Evolutionary conservation across 2,797 vertebrate genomes (phyloP), one percentile per base, ranked within the genome.

Genomic region (Carapus acus): DNA sequence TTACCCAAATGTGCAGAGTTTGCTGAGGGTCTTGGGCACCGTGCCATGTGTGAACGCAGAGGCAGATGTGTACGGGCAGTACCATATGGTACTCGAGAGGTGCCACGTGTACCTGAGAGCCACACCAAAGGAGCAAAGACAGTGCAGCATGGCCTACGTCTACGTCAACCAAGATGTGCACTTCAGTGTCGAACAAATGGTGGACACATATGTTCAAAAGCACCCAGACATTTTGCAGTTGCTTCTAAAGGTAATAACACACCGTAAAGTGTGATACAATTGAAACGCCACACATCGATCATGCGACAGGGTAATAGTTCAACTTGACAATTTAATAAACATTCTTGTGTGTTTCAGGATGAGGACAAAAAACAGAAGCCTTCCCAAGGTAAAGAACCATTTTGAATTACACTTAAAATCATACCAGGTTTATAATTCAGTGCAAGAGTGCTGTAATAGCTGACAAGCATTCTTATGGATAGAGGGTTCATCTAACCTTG

Each of bases 91-190:
- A 3, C 82, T 94, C 20, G 91, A 90, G 57, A 88, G 93, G 12
- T 89, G 93, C 62, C 91, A 90, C 43, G 83, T 88, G 0, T 98
- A 96, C 73, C 79, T 98, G 64, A 90, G 81, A 48, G 91, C 88
- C 69, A 94, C 92, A 7, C 73, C 93, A 14, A 87, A 75, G 22
- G 88, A 92, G 49, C 90, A 92, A 51, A 86, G 95, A 68, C 91
- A 88, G 1, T 91, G 88, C 81, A 92, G 91, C 73, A 84, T 93
- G 66, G 94, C 94, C 8, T 88, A 94, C 67, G 83, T 98, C 45
- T 94, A 91, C 24, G 91, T 98, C 52, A 97, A 96, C 83, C 90
- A 96, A 74, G 94, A 98, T 46, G 92, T 93, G 57, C 94, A 97
- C 75, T 91, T 97, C 43, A 93, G 83, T 65, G 87, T 95, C 16